Evolutionary conservation across 2,888 invertebrate genomes (phyloP), one percentile per base, ranked within the genome.

Genomic region (Amphiduros pacificus): DNA sequence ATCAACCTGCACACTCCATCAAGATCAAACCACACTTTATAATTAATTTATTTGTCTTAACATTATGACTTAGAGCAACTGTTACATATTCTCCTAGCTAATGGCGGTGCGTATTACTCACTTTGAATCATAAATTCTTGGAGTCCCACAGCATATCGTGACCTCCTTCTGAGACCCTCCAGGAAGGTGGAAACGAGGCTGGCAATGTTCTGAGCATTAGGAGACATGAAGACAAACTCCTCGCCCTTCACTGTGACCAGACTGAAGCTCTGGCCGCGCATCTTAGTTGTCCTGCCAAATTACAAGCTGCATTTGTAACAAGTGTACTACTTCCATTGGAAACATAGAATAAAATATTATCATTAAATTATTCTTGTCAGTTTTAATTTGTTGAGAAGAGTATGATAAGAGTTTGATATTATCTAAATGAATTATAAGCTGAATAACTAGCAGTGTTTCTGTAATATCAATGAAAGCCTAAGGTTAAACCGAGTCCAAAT

Each of bases 71-170:
- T n/a, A n/a, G n/a, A n/a, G n/a, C n/a, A n/a, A n/a, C n/a, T n/a
- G n/a, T n/a, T n/a, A n/a, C 14, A 36, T 9, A 36, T 36, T 14
- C 14, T 36, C 36, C 11, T 14, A 9, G 14, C 11, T 36, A 9
- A 36, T 36, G 22, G 14, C 9, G 9, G 9, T 36, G 9, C 11
- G 36, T 11, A 14, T 11, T 9, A 36, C 6, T 51, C 31, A 70
- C 70, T 65, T 62, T 65, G 27, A n/a, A 70, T 27, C n/a, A 58
- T 31, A 55, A 66, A 71, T 20, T 70, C 68, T 29, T 71, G 60
- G 5, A 71, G 66, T 11, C 68, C 67, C 2, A 71, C 67, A 1
- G 66, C 69, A 54, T 62, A 66, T n/a, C 41, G 51, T 1, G 70
- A 69, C 22, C 70, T 32, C 50, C 61, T 40, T 29, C 71, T 40